A percentile compares a stretch with the other conserved stretches of the same genome.
Conservation (phyloP, 2,888 invertebrate species). For the Punctoribates punctum region DNA sequence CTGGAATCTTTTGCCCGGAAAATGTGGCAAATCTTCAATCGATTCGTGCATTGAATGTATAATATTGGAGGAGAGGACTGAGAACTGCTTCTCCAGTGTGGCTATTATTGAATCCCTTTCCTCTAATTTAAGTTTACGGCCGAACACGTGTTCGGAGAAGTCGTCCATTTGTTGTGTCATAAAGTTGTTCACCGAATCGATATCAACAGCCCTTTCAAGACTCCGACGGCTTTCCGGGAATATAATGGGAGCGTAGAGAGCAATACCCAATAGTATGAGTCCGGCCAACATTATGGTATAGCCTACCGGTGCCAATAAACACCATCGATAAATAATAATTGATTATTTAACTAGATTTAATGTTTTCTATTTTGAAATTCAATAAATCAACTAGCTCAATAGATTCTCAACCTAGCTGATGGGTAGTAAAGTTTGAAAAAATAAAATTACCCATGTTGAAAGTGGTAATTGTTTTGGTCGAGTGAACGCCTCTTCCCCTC, state of each 20-base stretch:
- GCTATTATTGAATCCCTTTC: background rate
- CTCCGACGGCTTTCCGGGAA: slow-evolving; percentile 33
- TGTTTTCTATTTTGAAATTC: no score
- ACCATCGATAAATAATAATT: no score
- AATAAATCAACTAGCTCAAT: no score
- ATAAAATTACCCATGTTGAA: background rate
- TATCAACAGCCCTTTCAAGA: background rate
- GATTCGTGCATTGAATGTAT: slow-evolving; percentile 47
- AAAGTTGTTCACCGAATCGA: background rate
- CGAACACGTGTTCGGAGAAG: slow-evolving; percentile 12
- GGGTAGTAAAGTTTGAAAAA: background rate
- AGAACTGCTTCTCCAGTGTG: slow-evolving; percentile 43
- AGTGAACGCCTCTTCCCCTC: slow-evolving; percentile 28
- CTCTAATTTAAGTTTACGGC: background rate
- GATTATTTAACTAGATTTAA: no score
- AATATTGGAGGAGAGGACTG: slow-evolving; percentile 45
- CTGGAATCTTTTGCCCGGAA: slow-evolving; percentile 49
- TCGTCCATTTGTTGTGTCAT: slow-evolving; percentile 13
- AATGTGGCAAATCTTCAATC: slow-evolving; percentile 47
- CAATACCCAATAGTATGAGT: slow-evolving; percentile 38
- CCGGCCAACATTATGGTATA: slow-evolving; percentile 28
- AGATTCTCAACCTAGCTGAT: background rate
- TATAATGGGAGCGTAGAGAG: slow-evolving; percentile 27
- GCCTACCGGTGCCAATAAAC: slow-evolving; percentile 14
- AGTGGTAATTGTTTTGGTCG: background rate